Conservation (phyloP, 2,113 vertebrate genomes). For the Tragelaphus buxtoni region DNA sequence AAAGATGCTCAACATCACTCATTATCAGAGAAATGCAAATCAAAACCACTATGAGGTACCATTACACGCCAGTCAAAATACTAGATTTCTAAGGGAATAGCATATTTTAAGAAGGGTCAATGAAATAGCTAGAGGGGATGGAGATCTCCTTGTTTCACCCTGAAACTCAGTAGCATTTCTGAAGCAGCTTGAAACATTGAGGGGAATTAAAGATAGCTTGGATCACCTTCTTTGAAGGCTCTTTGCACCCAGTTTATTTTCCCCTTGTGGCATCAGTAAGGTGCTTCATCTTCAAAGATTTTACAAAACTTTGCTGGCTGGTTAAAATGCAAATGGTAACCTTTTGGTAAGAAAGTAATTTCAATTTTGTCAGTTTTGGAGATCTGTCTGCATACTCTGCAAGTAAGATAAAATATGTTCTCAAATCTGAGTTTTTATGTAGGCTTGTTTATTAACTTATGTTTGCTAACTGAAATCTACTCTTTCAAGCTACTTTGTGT, state of each 20-base stretch:
- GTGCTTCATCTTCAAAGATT: not conserved
- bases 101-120: constrained; percentile 13
- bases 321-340: not conserved
- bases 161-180: constrained; percentile 1
- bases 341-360: not conserved
- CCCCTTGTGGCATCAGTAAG: not conserved
- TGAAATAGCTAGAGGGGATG: not conserved
- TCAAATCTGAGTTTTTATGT: not conserved
- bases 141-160: constrained; percentile 43
- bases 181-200: constrained; percentile 32
- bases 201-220: not conserved
- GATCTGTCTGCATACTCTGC: not conserved
- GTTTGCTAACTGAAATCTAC: not conserved
- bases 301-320: not conserved
- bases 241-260: not conserved
- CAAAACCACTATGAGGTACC: no score
- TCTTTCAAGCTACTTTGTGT: not conserved
- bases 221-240: not conserved
- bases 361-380: not conserved
- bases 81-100: constrained; percentile 28
- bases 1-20: no score
- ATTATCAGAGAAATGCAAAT: no score
- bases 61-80: not conserved
- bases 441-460: not conserved
- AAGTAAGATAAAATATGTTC: not conserved